These are phyloP conservation scores for Nothoprocta perdicaria DNA, from an alignment of 2,113 vertebrate species.

Conservation along the genomic window DNA sequence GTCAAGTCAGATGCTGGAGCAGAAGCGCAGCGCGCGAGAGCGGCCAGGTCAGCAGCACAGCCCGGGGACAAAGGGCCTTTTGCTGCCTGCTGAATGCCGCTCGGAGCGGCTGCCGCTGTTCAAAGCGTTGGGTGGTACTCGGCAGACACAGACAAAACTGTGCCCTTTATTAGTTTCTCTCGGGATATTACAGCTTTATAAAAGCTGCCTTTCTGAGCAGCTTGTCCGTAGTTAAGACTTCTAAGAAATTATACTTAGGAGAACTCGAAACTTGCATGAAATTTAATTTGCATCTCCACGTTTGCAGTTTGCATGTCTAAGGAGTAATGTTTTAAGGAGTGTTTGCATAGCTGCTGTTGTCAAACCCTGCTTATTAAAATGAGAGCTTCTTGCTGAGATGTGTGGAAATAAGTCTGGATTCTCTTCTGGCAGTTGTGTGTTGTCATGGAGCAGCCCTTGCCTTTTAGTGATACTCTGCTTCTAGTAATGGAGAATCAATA, in stretches of 20 bases:
- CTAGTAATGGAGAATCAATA: neutral
- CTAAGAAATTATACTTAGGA: neutral
- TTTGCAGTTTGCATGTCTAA: neutral
- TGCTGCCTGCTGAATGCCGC: constrained; percentile 37
- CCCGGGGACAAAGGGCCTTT: neutral
- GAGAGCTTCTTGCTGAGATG: neutral
- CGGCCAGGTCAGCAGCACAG: constrained; percentile 37
- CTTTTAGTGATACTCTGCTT: neutral
- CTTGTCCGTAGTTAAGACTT: neutral
- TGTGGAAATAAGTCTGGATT: neutral
- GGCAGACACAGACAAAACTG: neutral
- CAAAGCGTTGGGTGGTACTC: constrained; percentile 40
- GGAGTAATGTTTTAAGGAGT: neutral
- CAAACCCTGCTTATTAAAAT: neutral
- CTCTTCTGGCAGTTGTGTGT: neutral
- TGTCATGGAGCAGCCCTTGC: neutral
- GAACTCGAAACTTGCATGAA: neutral
- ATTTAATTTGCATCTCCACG: neutral
- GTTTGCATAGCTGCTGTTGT: neutral
- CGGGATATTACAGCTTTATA: neutral
- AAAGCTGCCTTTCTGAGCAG: neutral
- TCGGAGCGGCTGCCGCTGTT: neutral
- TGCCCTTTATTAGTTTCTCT: neutral
- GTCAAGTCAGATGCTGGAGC: constrained; percentile 57
- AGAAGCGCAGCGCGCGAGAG: constrained; percentile 47